phyloP scores from a whole-genome alignment of 1,140 invertebrate species.

The Zeugodacus cucurbitae region DNA sequence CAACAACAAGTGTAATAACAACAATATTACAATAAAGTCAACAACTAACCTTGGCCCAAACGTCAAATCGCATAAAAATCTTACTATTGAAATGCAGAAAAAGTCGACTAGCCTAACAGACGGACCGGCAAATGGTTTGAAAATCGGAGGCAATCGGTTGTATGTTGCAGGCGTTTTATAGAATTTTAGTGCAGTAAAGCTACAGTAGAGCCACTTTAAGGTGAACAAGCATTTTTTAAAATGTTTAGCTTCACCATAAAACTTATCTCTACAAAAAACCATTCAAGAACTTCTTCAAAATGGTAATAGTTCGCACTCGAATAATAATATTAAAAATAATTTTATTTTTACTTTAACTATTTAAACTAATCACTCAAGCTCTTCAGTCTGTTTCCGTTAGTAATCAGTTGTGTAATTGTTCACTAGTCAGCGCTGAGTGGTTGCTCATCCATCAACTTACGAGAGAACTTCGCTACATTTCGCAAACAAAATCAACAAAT shows the following conservation, averaged over 20 bases:
- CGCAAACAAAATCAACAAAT: too few relatives aligned
- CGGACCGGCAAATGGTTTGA: too few relatives aligned
- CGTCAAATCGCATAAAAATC: slow-evolving; percentile 25
- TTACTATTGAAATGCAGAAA: neutral
- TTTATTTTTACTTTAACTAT: too few relatives aligned
- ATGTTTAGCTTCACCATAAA: too few relatives aligned
- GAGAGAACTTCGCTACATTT: too few relatives aligned
- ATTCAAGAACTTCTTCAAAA: too few relatives aligned
- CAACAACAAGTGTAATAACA: neutral
- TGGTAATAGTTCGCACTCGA: too few relatives aligned
- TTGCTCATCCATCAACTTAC: neutral
- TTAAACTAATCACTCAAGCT: neutral
- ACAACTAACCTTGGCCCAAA: slow-evolving; percentile 31
- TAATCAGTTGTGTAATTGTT: neutral
- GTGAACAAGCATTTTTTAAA: neutral
- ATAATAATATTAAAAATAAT: too few relatives aligned
- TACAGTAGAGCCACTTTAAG: neutral
- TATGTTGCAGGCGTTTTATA: neutral
- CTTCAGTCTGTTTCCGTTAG: neutral
- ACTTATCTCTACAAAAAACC: too few relatives aligned
- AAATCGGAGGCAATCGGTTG: neutral
- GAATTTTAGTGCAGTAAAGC: neutral
- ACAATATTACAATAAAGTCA: neutral
- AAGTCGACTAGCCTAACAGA: neutral
- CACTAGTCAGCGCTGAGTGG: neutral